Conservation (phyloP, 53 echinoderm and acorn worm species). For the Arbacia lixula region DNA sequence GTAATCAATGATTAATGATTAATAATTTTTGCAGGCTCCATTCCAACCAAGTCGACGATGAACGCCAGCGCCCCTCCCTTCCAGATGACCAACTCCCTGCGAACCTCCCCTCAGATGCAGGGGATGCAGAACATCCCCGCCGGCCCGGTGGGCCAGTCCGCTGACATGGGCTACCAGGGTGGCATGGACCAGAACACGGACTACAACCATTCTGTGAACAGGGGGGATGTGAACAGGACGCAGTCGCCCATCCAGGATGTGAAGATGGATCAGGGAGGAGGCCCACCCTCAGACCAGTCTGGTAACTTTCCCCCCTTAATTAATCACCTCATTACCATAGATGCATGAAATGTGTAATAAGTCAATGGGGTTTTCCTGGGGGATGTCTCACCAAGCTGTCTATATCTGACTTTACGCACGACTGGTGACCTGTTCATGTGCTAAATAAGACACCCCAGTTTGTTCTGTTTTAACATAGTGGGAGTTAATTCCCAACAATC, state of each 20-base stretch:
- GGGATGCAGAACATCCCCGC: constrained; percentile 62
- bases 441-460: no score
- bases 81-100: constrained; percentile 82
- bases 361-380: no score
- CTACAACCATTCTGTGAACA: constrained; percentile 41
- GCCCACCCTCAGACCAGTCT: constrained; percentile 31
- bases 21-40: constrained; percentile 18
- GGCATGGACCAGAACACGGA: constrained; percentile 48
- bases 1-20: no score
- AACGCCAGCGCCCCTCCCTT: constrained; percentile 94
- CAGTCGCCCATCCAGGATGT: constrained; percentile 40
- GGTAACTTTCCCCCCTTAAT: no score
- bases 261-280: constrained; percentile 30
- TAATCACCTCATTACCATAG: no score
- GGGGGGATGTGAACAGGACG: constrained; percentile 15
- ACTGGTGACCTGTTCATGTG: no score
- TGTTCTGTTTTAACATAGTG: no score
- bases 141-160: constrained; percentile 52
- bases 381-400: no score
- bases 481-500: no score
- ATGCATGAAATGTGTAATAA: no score
- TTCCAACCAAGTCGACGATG: constrained; percentile 89
- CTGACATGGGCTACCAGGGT: constrained; percentile 54
- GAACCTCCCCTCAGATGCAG: constrained; percentile 81
- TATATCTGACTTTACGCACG: no score